Evolutionary conservation across 2,113 vertebrate species (phyloP), one percentile per base, ranked within the genome.

Genomic region (Herpailurus yagouaroundi): DNA sequence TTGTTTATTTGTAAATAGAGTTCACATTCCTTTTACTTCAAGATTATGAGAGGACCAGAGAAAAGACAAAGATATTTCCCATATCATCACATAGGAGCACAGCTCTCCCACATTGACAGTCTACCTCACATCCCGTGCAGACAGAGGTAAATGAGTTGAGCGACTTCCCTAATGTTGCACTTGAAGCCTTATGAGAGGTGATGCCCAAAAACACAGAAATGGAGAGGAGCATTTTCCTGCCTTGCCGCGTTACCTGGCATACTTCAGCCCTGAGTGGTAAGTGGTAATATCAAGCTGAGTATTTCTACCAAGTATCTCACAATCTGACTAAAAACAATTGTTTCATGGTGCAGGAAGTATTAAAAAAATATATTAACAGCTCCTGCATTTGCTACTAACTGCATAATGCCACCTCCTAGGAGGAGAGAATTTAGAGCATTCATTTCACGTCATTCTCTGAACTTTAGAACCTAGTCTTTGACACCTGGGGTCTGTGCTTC

Each of bases 211-310:
- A 63, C 29, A 33, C 50, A 77, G 10, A 76, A 8, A 52, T 0
- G 13, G 1, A 18, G 0, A 1, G 63, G 18, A 3, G 13, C 29
- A 1, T 27, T 38, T 64, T 45, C 15, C 7, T 52, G 2, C 71
- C 27, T 23, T 3, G 2, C 14, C 29, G 18, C 2, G 0, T 33
- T 5, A 27, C 9, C 18, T 1, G 23, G 13, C 21, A 5, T 0
- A 0, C 8, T 21, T 80, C 33, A 57, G 50, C 18, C 36, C 23
- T 21, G 11, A 19, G 6, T 10, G 5, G 3, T 41, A 52, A 68
- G 45, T 9, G 45, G 8, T 45, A 45, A 45, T 45, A 9, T 45
- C 73, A 27, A 6, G 4, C 9, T 31, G 12, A 71, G 5, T 9
- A 38, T 33, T n/a, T 76, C 80, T 74, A 50, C 36, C 33, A 41